Percentiles rank a stretch among this genome's conserved stretches.
These are phyloP conservation scores for Caenorhabditis sp. DNA, from an alignment of 2,888 invertebrate species.

Conservation along the genomic window DNA sequence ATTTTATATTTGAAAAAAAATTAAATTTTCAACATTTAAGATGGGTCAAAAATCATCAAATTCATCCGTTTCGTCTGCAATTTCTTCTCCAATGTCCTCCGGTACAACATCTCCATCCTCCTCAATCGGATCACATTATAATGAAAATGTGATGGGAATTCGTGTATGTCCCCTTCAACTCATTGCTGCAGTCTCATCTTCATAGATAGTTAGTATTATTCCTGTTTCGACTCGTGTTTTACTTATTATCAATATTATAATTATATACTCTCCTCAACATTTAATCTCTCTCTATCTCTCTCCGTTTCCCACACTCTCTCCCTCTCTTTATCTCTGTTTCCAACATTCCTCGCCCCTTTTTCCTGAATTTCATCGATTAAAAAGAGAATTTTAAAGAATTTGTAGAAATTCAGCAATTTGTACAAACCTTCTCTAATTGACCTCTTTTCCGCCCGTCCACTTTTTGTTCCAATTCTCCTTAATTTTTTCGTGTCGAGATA, in stretches of 20 bases:
- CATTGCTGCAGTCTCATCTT: slow-evolving; percentile 53
- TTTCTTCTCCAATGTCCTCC: slow-evolving; percentile 18
- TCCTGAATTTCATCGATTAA: not conserved
- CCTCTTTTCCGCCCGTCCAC: not conserved
- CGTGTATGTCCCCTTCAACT: slow-evolving; percentile 57
- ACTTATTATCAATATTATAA: no score
- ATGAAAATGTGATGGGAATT: not conserved
- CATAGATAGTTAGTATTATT: slow-evolving; percentile 31
- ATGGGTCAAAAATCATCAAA: slow-evolving; percentile 11
- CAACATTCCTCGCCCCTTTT: not conserved
- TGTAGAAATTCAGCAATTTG: not conserved
- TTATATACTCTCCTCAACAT: not conserved
- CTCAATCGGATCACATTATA: not conserved
- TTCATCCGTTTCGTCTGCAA: slow-evolving; percentile 18
- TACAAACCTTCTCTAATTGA: not conserved
- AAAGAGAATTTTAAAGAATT: not conserved
- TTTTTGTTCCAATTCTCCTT: not conserved
- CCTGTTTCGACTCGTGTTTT: not conserved
- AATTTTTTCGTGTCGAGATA: not conserved
- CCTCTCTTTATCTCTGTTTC: not conserved
- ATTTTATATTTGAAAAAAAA: no score
- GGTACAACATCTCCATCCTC: slow-evolving; percentile 5
- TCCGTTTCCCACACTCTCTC: not conserved
- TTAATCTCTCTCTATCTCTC: not conserved
- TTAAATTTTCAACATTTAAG: no score